A percentile compares a stretch with the other conserved stretches of the same genome.
phyloP scores from a whole-genome alignment of 2,113 vertebrate species.

The Lagopus muta region DNA sequence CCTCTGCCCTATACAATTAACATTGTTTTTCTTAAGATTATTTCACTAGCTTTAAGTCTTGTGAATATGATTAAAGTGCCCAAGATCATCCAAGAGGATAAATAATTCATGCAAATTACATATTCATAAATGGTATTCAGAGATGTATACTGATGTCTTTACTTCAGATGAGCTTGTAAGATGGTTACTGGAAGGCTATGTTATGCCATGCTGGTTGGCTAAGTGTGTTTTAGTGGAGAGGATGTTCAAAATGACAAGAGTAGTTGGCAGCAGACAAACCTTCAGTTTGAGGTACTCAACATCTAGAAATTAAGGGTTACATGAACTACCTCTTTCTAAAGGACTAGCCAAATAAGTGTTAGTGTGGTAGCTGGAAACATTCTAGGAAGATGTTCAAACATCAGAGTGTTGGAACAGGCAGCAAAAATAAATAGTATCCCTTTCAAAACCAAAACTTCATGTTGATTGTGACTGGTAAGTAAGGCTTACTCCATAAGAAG shows the following conservation, averaged over 20 bases:
- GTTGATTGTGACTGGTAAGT: neutral
- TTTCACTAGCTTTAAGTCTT: neutral
- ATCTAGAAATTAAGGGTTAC: neutral
- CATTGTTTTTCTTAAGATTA: neutral
- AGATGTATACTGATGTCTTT: neutral
- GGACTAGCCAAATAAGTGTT: neutral
- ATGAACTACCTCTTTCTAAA: neutral
- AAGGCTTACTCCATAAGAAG: neutral
- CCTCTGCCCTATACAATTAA: neutral
- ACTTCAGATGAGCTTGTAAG: neutral
- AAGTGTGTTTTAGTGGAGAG: neutral
- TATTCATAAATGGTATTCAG: neutral
- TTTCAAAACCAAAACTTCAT: neutral
- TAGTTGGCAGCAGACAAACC: neutral
- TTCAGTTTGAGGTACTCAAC: neutral
- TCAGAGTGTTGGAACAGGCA: neutral
- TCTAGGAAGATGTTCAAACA: neutral
- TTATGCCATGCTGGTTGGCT: neutral
- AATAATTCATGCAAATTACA: slow-evolving; percentile 5
- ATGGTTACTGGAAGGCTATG: neutral
- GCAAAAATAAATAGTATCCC: neutral
- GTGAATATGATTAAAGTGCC: neutral
- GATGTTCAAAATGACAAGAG: neutral
- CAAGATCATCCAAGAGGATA: neutral
- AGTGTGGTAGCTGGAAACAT: neutral